Conservation (phyloP, 2,113 vertebrate genomes). For the Petrocephalus zakoni region DNA sequence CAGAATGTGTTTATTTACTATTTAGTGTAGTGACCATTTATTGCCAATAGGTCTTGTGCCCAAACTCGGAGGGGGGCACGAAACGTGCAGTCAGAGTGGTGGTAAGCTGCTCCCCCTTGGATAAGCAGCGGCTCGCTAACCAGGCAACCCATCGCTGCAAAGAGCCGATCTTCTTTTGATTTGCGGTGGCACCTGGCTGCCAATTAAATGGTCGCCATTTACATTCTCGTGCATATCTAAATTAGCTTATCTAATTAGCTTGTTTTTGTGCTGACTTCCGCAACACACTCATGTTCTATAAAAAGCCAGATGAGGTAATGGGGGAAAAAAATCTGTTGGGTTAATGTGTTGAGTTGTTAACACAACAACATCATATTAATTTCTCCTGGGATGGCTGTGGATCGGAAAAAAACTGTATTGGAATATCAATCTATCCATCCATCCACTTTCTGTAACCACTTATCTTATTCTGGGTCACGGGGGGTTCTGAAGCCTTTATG, state of each 20-base stretch:
- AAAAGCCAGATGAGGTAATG: background rate
- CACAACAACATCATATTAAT: background rate
- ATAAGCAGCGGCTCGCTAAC: background rate
- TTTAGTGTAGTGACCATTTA: background rate
- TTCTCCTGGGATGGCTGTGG: background rate
- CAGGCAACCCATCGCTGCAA: conserved; percentile 25
- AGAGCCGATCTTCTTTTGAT: conserved; percentile 4
- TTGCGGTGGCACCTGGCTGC: conserved; percentile 16
- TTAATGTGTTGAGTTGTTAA: conserved; percentile 9
- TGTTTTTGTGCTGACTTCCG: background rate
- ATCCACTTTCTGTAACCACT: too few relatives aligned
- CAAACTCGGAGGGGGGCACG: background rate
- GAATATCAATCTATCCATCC: too few relatives aligned
- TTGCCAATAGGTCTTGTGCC: background rate
- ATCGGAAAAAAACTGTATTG: background rate
- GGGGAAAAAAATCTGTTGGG: background rate
- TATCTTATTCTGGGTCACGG: too few relatives aligned
- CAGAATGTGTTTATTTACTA: background rate
- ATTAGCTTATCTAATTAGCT: conserved; percentile 11
- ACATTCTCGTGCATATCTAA: conserved; percentile 17
- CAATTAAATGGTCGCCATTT: conserved; percentile 15
- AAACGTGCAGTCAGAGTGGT: background rate
- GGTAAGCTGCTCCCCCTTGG: background rate
- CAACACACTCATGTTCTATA: background rate
- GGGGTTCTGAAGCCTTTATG: too few relatives aligned